Conservation (phyloP, 2,113 vertebrate species). For the Chiloscyllium plagiosum region DNA sequence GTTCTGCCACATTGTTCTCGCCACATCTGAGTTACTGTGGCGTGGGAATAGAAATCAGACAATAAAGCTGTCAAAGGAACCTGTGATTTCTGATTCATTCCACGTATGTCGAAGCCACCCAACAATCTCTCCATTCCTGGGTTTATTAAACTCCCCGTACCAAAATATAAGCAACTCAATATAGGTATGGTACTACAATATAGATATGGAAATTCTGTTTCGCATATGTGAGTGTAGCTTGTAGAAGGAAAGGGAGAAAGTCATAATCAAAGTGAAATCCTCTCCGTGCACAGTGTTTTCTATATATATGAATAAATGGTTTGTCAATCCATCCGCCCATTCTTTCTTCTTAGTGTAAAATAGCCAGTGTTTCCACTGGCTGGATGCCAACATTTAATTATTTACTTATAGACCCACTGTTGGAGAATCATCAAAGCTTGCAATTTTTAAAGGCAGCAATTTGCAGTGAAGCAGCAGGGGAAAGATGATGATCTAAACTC, state of each 20-base stretch:
- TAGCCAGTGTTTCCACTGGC: not conserved
- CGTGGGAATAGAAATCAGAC: not conserved
- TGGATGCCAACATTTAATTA: not conserved
- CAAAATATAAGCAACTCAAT: not conserved
- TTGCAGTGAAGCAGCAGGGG: conserved; percentile 55
- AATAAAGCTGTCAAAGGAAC: not conserved
- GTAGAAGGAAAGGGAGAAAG: not conserved
- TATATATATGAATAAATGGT: not conserved
- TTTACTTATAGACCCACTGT: not conserved
- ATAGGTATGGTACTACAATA: not conserved
- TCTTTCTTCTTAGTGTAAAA: not conserved
- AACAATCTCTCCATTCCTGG: not conserved
- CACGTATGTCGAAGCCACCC: not conserved
- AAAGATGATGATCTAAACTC: conserved; percentile 61
- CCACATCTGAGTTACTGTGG: not conserved
- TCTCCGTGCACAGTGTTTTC: not conserved
- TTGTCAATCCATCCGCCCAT: not conserved
- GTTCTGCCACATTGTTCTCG: not conserved
- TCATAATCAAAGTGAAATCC: not conserved
- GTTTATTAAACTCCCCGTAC: not conserved
- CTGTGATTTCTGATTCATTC: not conserved
- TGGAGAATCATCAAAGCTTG: not conserved
- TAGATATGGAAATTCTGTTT: not conserved
- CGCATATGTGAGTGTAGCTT: not conserved
- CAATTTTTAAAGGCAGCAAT: conserved; percentile 8